Evolutionary conservation across 2,113 vertebrate genomes (phyloP).

Genomic region (Gallinago jamesoni): DNA sequence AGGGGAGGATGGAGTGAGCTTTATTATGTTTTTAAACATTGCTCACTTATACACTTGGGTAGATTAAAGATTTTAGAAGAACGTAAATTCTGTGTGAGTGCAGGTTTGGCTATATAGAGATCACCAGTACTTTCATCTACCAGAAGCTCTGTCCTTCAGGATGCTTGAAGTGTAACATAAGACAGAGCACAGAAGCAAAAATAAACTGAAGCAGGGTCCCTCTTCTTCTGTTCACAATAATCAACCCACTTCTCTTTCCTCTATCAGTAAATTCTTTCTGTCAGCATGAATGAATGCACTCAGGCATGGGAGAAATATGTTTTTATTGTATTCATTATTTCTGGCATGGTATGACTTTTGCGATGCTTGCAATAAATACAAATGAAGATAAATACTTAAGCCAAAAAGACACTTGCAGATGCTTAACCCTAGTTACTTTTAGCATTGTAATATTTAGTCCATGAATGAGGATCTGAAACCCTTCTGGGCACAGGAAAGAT

Average conservation of each 20-base stretch:
- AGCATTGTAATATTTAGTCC: not conserved
- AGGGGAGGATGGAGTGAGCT: not conserved
- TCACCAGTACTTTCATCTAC: not conserved
- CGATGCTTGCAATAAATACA: not conserved
- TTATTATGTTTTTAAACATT: not conserved
- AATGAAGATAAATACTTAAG: not conserved
- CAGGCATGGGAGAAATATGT: not conserved
- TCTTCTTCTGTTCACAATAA: not conserved
- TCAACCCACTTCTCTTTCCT: not conserved
- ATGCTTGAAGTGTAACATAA: not conserved
- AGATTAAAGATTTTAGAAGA: not conserved
- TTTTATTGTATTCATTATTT: slow-evolving; percentile 25
- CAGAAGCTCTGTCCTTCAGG: not conserved
- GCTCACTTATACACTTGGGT: not conserved
- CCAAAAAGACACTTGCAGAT: not conserved
- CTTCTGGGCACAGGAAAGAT: not conserved
- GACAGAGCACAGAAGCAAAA: not conserved
- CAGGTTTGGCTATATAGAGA: not conserved
- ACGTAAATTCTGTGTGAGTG: not conserved
- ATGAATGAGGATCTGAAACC: not conserved
- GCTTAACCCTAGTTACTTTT: not conserved
- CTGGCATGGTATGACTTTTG: not conserved
- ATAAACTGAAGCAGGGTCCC: not conserved
- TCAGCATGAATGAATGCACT: slow-evolving; percentile 4
- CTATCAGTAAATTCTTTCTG: slow-evolving; percentile 25